phyloP scores from a whole-genome alignment of 2,113 vertebrate species.

The Calypte anna region DNA sequence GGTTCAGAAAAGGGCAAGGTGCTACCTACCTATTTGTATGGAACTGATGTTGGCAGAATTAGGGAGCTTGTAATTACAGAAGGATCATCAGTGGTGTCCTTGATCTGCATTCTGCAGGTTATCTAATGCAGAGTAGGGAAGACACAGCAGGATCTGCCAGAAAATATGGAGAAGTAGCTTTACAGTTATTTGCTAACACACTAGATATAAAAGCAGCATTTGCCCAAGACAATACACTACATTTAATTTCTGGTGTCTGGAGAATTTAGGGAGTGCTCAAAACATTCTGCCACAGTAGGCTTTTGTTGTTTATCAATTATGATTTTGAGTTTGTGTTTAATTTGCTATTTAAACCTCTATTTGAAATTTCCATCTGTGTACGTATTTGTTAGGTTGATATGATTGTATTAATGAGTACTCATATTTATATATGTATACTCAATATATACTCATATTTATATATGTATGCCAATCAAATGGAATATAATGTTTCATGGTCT shows the following conservation, averaged over 20 bases:
- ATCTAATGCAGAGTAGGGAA: neutral
- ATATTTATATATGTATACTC: neutral
- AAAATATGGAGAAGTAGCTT: neutral
- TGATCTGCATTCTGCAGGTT: neutral
- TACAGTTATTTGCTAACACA: neutral
- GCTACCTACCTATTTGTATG: neutral
- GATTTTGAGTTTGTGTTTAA: neutral
- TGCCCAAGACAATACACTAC: neutral
- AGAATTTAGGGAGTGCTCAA: neutral
- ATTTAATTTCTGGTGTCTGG: neutral
- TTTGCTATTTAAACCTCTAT: neutral
- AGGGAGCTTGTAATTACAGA: constrained; percentile 10
- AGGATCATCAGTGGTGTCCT: neutral
- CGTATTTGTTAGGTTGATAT: neutral
- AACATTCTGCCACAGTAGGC: neutral
- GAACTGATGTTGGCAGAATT: neutral
- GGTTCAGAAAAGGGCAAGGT: neutral
- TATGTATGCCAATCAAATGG: neutral
- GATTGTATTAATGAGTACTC: neutral
- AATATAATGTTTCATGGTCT: neutral
- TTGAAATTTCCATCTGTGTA: neutral
- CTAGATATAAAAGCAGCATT: neutral
- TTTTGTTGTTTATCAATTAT: neutral
- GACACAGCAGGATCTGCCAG: neutral
- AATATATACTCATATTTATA: neutral